Base-by-base conservation (phyloP, 2,113 vertebrate species). In the Raja brachyura region DNA sequence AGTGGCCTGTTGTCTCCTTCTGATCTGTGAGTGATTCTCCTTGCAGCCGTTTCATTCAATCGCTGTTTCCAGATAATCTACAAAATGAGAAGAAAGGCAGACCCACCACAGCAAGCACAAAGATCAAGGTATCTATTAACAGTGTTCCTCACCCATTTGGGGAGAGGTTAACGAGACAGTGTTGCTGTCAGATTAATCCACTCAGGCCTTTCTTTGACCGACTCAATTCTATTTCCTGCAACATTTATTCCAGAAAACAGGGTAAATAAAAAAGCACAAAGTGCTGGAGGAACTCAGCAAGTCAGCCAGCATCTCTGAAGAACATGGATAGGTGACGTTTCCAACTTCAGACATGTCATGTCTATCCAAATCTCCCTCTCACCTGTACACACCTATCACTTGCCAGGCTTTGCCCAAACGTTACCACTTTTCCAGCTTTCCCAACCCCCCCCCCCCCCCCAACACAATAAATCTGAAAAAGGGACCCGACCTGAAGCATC, bases 61-160 rank as follows among this genome's bases (percentile, higher is more conserved):
- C 96, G 95, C 97, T 99, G 93, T 99, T 99, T 94, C 97, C 98
- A 4, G 98, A 99, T 95, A 99, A 98, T 94, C 96, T 99, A 25
- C 98, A 98, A 93, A 95, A 96, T 11, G 98, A 99, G 85, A 99
- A 99, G 96, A 99, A 99, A 94, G 94, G 98, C 93, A 95, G 98
- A 28, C 98, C 98, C 0, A 98, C 97, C 93, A 99, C 98, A 0
- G 98, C 97, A 0, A 95, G 98, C 94, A 97, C 97, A 92, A 99
- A 99, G 96, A 99, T 99, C 96, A 99, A 99, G 97, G 98, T 99
- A 93, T 28, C 54, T 39, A 14, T 14, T 28, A 86, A 7, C 28
- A 31, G 28, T 86, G 13, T 88, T 88, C n/a, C n/a, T 14, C 3
- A 61, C 54, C 2, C 79, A 28, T 2, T 56, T 59, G 48, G 11